Evolutionary conservation across 2,888 invertebrate genomes (phyloP).

Genomic region (Mimachlamys varia): DNA sequence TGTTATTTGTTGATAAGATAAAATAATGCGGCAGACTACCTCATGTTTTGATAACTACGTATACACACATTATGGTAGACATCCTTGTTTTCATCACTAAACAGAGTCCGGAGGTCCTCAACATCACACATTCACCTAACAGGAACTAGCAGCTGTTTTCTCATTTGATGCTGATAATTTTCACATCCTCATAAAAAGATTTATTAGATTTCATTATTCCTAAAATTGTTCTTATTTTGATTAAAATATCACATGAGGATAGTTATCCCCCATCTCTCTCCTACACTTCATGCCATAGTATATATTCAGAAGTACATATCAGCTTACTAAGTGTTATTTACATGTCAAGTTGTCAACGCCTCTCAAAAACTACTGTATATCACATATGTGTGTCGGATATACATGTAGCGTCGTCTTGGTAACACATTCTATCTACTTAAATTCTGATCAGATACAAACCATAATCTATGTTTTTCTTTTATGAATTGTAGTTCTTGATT

Average conservation of each 20-base stretch:
- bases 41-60: neutral
- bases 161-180: too few species aligned
- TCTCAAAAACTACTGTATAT: too few species aligned
- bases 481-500: neutral
- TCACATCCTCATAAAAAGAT: too few species aligned
- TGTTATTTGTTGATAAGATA: conserved; percentile 14
- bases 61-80: neutral
- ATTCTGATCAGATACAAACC: too few species aligned
- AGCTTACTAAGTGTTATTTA: too few species aligned
- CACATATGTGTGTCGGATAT: too few species aligned
- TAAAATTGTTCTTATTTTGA: neutral
- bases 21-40: neutral
- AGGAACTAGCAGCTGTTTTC: too few species aligned
- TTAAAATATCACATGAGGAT: neutral
- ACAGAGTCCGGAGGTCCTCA: neutral
- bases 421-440: too few species aligned
- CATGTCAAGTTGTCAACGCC: neutral
- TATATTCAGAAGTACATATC: neutral
- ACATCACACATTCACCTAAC: too few species aligned
- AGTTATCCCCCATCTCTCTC: neutral
- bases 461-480: too few species aligned
- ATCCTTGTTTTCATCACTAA: neutral
- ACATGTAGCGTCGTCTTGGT: too few species aligned
- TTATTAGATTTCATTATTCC: too few species aligned
- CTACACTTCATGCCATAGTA: neutral